Conservation (phyloP, 2,797 vertebrate genomes). For the Morelia viridis region DNA sequence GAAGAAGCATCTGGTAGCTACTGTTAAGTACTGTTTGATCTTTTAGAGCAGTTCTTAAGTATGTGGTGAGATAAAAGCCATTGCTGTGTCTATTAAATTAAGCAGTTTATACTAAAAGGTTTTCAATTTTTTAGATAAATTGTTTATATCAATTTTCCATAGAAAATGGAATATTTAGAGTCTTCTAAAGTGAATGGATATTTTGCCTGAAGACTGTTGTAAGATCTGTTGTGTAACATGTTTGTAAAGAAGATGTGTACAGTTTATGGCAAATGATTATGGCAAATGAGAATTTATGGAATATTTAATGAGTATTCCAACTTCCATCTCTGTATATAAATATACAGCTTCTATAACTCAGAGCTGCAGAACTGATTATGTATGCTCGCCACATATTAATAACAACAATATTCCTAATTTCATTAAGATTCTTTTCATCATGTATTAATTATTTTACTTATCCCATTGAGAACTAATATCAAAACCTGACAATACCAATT, state of each 20-base stretch:
- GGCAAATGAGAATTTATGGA: neutral
- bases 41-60: neutral
- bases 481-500: conserved; percentile 67
- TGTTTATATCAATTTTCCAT: neutral
- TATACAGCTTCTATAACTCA: neutral
- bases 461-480: conserved; percentile 62
- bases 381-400: conserved; percentile 47
- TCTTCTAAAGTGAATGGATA: neutral
- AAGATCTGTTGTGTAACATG: neutral
- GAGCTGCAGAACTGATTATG: conserved; percentile 18
- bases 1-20: neutral
- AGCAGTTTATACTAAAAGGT: neutral
- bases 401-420: conserved; percentile 57
- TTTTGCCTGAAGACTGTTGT: neutral
- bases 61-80: neutral
- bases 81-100: neutral
- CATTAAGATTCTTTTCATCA: conserved; percentile 64
- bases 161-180: neutral
- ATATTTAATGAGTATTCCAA: neutral
- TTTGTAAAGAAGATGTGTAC: neutral
- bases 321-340: neutral
- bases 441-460: conserved; percentile 71
- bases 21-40: neutral
- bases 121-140: neutral
- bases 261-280: neutral